Percentiles rank a stretch among this genome's conserved stretches.
Conservation (phyloP, 2,797 vertebrate species). For the Lophotriccus pileatus region DNA sequence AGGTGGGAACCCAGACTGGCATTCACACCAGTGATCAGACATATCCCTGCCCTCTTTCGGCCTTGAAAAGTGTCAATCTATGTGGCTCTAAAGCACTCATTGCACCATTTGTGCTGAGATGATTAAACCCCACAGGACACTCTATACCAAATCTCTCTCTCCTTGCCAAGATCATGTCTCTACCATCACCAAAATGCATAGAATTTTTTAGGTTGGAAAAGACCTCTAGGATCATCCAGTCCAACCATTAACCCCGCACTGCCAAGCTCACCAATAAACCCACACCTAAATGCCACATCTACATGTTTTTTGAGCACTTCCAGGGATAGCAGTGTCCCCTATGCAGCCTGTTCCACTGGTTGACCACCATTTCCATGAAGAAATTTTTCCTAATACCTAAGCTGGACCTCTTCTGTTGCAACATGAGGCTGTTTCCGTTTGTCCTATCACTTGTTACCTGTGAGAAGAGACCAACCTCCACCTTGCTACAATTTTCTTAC, state of each 20-base stretch:
- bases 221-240: not conserved
- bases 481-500: fast-evolving
- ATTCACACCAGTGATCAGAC: not conserved
- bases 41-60: not conserved
- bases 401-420: not conserved
- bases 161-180: not conserved
- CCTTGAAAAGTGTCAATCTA: fast-evolving
- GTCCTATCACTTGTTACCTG: no score
- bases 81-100: not conserved
- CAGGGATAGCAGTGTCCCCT: not conserved
- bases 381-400: not conserved
- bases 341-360: not conserved
- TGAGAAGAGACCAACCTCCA: not conserved
- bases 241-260: not conserved
- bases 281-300: not conserved
- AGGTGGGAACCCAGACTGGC: not conserved
- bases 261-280: not conserved
- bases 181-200: not conserved
- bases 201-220: not conserved
- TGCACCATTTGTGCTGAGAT: not conserved
- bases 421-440: not conserved
- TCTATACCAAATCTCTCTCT: not conserved
- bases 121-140: not conserved
- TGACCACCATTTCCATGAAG: not conserved
- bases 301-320: not conserved